These are phyloP conservation scores for Andrena bucephala DNA, from an alignment of 2,888 invertebrate genomes.

Conservation along the genomic window DNA sequence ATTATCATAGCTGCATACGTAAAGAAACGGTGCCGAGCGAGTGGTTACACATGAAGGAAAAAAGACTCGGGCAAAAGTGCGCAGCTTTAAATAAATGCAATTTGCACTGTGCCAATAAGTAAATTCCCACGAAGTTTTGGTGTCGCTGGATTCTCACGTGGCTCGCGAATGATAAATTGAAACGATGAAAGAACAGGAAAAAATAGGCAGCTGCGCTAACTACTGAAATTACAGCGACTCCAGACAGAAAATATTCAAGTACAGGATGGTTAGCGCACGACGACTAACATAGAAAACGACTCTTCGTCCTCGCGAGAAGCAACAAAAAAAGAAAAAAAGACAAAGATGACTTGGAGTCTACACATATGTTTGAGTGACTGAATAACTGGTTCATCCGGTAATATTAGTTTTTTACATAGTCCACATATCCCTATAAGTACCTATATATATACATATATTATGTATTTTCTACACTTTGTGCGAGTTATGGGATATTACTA, in stretches of 20 bases:
- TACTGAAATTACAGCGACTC: slow-evolving; percentile 27
- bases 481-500: too few species aligned
- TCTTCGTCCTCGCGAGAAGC: background rate
- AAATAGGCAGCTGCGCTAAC: slow-evolving; percentile 27
- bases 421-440: too few species aligned
- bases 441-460: too few species aligned
- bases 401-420: background rate
- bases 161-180: slow-evolving; percentile 1
- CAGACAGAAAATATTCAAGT: slow-evolving; percentile 8
- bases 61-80: background rate
- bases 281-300: background rate
- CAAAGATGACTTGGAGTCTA: background rate
- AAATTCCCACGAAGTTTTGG: slow-evolving; percentile 41
- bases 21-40: too few species aligned
- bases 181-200: background rate
- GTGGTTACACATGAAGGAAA: background rate
- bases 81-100: background rate
- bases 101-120: background rate
- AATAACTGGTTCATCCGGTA: slow-evolving; percentile 13
- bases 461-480: too few species aligned
- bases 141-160: slow-evolving; percentile 42
- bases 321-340: background rate
- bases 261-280: background rate
- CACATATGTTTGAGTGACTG: slow-evolving; percentile 2
- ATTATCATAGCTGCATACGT: too few species aligned